Percentiles rank a stretch among this genome's conserved stretches.
phyloP scores from a whole-genome alignment of 2,888 invertebrate species.

The Eilema caniola region DNA sequence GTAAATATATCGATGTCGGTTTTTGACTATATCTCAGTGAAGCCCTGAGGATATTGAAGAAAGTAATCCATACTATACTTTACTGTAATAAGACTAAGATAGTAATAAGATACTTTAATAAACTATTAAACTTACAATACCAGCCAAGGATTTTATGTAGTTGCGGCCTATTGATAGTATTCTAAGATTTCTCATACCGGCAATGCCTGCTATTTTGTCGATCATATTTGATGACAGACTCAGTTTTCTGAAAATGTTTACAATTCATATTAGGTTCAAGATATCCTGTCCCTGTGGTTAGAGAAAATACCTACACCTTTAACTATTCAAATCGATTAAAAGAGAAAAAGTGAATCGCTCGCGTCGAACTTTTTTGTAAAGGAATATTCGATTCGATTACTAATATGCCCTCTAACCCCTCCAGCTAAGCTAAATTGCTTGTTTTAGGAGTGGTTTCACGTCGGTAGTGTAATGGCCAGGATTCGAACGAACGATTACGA shows the following conservation, averaged over 20 bases:
- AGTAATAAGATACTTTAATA: not conserved
- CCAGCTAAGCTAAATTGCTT: too few species aligned
- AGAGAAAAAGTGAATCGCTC: too few species aligned
- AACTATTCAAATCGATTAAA: too few species aligned
- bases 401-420: too few species aligned
- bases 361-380: too few species aligned
- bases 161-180: constrained; percentile 95
- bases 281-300: too few species aligned
- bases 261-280: not conserved
- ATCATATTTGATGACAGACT: constrained; percentile 97
- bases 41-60: not conserved
- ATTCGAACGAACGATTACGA: too few species aligned
- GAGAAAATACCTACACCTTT: too few species aligned
- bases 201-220: constrained; percentile 95
- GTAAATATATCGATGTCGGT: not conserved
- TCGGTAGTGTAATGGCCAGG: too few species aligned
- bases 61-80: not conserved
- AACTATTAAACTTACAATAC: not conserved
- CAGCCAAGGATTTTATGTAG: constrained; percentile 92
- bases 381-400: too few species aligned
- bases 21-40: not conserved
- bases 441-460: too few species aligned
- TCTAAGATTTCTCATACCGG: constrained; percentile 93
- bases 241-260: constrained; percentile 89
- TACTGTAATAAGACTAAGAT: too few species aligned